Base-by-base conservation (phyloP, 1,140 invertebrate species). In the Aporrectodea caliginosa region DNA sequence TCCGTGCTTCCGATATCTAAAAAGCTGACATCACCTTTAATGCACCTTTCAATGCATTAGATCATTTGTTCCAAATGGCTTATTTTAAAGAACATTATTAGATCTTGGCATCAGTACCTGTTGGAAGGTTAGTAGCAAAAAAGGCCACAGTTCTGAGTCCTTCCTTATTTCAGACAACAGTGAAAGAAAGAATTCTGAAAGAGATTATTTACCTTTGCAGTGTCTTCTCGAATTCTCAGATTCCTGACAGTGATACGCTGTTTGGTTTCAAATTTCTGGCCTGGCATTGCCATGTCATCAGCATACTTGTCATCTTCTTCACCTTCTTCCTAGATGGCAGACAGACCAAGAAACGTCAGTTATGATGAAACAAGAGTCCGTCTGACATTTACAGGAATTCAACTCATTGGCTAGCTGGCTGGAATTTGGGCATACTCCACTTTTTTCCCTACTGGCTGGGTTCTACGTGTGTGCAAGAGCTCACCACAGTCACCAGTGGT, bases 171-270 rank as follows among this genome's bases (percentile, higher is more conserved):
- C n/a, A n/a, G n/a, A n/a, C n/a, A n/a, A n/a, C n/a, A n/a, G n/a
- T n/a, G n/a, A n/a, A n/a, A n/a, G n/a, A n/a, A n/a, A n/a, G n/a
- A n/a, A n/a, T n/a, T n/a, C n/a, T n/a, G n/a, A n/a, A n/a, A n/a
- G n/a, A n/a, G n/a, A n/a, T n/a, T n/a, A n/a, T 27, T 80, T 83
- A 89, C 88, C 84, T 99, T 99, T 0, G 98, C 98, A 0, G 96
- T 99, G 87, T 99, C 98, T 90, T 99, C 98, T 83, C 98, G 90
- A 82, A 99, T 99, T 85, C 98, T 91, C 80, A 99, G 90, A 91
- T 99, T 99, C 85, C 98, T 90, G 0, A 99, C 97, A 34, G 90
- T 99, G 85, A 99, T 99, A 84, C 98, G 91, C 87, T 99, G 97
- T 89, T 99, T 98, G 0, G 95, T 97, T 85, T 99, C 98, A 99